These are phyloP conservation scores for Terebella lapidaria DNA, from an alignment of 2,888 invertebrate genomes.

Conservation along the genomic window DNA sequence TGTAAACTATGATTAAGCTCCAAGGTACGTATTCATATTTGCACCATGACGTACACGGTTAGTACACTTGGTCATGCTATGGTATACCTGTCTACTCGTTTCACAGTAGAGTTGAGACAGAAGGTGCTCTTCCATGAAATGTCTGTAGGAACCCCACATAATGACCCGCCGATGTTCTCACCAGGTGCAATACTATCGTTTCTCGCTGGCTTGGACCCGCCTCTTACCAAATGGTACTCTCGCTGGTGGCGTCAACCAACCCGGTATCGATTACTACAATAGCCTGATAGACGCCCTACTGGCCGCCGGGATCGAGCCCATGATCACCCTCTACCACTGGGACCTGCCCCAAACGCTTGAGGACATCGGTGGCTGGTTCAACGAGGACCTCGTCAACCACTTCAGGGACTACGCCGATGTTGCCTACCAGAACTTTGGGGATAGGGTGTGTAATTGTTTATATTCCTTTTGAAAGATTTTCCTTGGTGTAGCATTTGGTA, in stretches of 20 bases:
- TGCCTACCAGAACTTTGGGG: conserved; percentile 48
- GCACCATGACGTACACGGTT: too few relatives aligned
- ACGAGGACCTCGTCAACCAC: conserved; percentile 36
- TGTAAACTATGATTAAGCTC: too few relatives aligned
- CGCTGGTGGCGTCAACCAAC: conserved; percentile 58
- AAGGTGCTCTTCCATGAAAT: too few relatives aligned
- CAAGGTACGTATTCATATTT: too few relatives aligned
- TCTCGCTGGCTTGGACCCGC: conserved; percentile 66
- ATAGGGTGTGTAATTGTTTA: conserved; percentile 34
- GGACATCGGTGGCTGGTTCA: conserved; percentile 51
- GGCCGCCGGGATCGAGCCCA: conserved; percentile 59
- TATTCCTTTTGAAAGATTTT: not conserved
- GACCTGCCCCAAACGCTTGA: conserved; percentile 50
- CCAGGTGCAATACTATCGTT: conserved; percentile 46
- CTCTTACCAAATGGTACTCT: conserved; percentile 63
- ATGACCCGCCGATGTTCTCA: too few relatives aligned
- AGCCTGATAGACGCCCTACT: conserved; percentile 69
- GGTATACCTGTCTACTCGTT: too few relatives aligned
- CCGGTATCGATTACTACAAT: conserved; percentile 72
- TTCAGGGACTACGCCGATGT: conserved; percentile 50
- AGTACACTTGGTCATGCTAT: too few relatives aligned
- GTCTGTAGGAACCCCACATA: too few relatives aligned
- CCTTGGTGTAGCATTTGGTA: too few relatives aligned
- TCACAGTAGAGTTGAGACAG: too few relatives aligned
- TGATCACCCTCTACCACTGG: conserved; percentile 60